These are phyloP conservation scores for Sarcophaga subvicina DNA, from an alignment of 2,888 invertebrate genomes.

Conservation along the genomic window DNA sequence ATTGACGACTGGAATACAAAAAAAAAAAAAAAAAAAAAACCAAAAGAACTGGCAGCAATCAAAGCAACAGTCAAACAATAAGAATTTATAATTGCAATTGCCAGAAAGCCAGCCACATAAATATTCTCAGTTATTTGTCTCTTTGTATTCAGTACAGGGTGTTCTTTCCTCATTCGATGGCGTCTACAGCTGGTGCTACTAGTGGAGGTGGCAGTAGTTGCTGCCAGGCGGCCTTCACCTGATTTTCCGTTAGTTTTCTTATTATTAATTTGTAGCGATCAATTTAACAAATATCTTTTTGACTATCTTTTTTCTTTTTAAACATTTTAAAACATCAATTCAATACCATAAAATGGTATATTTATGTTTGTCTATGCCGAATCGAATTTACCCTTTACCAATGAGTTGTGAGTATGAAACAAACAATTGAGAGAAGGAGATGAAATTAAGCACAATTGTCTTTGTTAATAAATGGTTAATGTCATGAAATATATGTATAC, in stretches of 20 bases:
- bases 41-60: conserved; percentile 42
- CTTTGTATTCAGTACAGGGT: conserved; percentile 64
- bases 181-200: conserved; percentile 46
- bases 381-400: neutral
- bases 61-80: neutral
- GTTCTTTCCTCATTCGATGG: conserved; percentile 44
- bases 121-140: conserved; percentile 62
- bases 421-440: no score
- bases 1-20: conserved; percentile 25
- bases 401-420: neutral
- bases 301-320: conserved; percentile 34
- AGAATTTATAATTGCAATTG: neutral
- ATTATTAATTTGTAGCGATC: conserved; percentile 67
- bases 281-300: conserved; percentile 56
- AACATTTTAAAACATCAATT: neutral
- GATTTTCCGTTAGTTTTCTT: conserved; percentile 70
- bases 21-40: neutral
- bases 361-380: neutral
- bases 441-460: no score
- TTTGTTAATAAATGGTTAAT: no score
- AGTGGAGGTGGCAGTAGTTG: conserved; percentile 65
- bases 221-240: conserved; percentile 72
- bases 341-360: neutral
- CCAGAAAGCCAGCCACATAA: conserved; percentile 5
- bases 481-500: no score